Conservation (phyloP, 1,140 invertebrate genomes). For the Drosophila subobscura region DNA sequence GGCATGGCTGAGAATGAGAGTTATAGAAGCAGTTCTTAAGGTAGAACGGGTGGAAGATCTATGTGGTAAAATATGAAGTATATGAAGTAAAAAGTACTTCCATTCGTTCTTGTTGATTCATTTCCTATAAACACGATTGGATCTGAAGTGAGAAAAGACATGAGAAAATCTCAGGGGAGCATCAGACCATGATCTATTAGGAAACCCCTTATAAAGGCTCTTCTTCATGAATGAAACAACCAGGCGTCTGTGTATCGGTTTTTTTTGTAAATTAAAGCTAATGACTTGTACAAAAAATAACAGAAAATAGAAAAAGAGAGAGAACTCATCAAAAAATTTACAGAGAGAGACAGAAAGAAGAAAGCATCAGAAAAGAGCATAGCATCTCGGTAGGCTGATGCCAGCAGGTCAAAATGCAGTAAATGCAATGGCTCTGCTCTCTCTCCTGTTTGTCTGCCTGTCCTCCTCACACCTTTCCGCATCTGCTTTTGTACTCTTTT, state of each 20-base stretch:
- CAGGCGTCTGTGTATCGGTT: slow-evolving; percentile 27
- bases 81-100: too few relatives aligned
- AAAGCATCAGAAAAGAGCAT: slow-evolving; percentile 36
- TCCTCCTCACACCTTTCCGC: slow-evolving; percentile 9
- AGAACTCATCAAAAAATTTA: too few relatives aligned
- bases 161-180: too few relatives aligned
- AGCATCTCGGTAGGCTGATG: slow-evolving; percentile 11
- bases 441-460: slow-evolving; percentile 7
- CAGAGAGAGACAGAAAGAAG: slow-evolving; percentile 17
- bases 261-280: slow-evolving; percentile 78
- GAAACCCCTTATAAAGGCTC: slow-evolving; percentile 26
- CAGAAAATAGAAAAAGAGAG: slow-evolving; percentile 15
- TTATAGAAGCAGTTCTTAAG: background rate
- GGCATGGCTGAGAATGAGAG: slow-evolving; percentile 10
- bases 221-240: slow-evolving; percentile 66
- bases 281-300: slow-evolving; percentile 76
- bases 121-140: too few relatives aligned
- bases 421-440: slow-evolving; percentile 56
- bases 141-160: too few relatives aligned
- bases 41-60: too few relatives aligned
- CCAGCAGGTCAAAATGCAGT: slow-evolving; percentile 71
- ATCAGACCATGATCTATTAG: background rate
- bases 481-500: slow-evolving; percentile 17
- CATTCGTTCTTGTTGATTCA: too few relatives aligned
- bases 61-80: too few relatives aligned